Conservation (phyloP, 2,113 vertebrate genomes). For the Hippocampus abdominalis region DNA sequence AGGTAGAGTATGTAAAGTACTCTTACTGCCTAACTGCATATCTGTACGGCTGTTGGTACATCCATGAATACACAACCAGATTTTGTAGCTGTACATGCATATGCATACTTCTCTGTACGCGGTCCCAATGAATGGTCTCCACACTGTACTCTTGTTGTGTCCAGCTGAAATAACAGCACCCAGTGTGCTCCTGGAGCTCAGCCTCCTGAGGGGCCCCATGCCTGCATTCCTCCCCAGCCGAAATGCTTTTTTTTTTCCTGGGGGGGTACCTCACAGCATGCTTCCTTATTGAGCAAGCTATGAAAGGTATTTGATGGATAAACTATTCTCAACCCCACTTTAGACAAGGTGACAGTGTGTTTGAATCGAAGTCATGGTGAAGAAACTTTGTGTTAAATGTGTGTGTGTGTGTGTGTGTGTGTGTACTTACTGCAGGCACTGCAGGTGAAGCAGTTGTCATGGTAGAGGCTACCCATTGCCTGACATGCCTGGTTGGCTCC, state of each 20-base stretch:
- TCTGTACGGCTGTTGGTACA: constrained; percentile 6
- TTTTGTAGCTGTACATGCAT: not conserved
- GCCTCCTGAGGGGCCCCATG: constrained; percentile 38
- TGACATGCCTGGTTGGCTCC: constrained; percentile 93
- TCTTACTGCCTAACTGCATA: not conserved
- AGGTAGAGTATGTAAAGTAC: not conserved
- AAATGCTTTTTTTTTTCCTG: constrained; percentile 43
- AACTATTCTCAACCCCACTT: constrained; percentile 17
- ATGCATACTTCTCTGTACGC: constrained; percentile 6
- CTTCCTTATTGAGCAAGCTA: constrained; percentile 51
- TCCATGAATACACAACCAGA: constrained; percentile 2
- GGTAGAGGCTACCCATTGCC: constrained; percentile 96
- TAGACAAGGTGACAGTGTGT: constrained; percentile 14
- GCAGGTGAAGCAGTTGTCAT: constrained; percentile 91
- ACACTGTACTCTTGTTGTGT: constrained; percentile 10
- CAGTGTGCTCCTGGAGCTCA: constrained; percentile 39
- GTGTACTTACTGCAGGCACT: constrained; percentile 90
- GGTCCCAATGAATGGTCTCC: constrained; percentile 28
- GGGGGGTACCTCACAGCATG: constrained; percentile 36
- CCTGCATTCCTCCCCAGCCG: constrained; percentile 56
- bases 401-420: not conserved
- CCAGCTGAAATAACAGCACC: constrained; percentile 56
- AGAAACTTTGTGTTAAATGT: not conserved
- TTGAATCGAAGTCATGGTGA: not conserved
- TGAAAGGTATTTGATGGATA: constrained; percentile 56